Evolutionary conservation across 2,797 vertebrate genomes (phyloP).

Genomic region (Enteromius anoplus): DNA sequence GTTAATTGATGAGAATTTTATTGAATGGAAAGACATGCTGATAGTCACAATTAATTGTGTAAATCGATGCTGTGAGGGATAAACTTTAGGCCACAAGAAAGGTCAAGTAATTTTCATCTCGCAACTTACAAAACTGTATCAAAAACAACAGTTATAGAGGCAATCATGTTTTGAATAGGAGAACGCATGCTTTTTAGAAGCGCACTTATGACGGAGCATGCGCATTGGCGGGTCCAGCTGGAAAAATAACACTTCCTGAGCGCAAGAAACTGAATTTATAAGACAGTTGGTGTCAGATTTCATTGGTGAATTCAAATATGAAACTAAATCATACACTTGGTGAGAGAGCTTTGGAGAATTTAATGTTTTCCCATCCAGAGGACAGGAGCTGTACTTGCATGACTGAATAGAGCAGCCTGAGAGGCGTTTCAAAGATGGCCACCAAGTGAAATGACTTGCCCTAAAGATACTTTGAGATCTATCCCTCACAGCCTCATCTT

Average conservation of each 20-base stretch:
- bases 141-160: background rate
- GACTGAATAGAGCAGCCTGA: background rate
- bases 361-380: background rate
- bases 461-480: background rate
- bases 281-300: conserved; percentile 1
- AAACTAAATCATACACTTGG: background rate
- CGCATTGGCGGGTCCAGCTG: background rate
- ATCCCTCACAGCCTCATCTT: background rate
- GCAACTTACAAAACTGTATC: background rate
- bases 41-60: background rate
- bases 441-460: background rate
- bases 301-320: background rate
- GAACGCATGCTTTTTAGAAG: background rate
- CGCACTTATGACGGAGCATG: background rate
- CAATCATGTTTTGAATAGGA: background rate
- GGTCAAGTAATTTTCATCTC: background rate
- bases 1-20: background rate
- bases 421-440: background rate
- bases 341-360: background rate
- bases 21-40: background rate
- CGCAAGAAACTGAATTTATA: background rate
- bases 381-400: background rate
- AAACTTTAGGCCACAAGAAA: background rate
- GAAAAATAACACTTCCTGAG: background rate
- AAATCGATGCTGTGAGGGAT: background rate